Conservation (phyloP, 1,140 invertebrate species). For the Neodiprion virginianus region DNA sequence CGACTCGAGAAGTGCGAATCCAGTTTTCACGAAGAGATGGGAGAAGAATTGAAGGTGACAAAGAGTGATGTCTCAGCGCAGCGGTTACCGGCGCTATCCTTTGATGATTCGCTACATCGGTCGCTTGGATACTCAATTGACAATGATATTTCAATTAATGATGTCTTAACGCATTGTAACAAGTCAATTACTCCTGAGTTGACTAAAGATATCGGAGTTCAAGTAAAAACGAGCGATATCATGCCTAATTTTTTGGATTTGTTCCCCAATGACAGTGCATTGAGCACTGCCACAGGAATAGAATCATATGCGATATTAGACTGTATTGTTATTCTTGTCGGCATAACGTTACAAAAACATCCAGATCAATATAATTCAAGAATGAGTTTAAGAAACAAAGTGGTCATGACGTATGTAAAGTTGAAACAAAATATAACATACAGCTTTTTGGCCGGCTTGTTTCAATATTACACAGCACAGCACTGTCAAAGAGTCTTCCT, state of each 20-base stretch:
- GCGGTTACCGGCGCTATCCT: too few relatives aligned
- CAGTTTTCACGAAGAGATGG: neutral
- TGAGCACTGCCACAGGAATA: slow-evolving; percentile 1
- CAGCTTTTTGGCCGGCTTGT: slow-evolving; percentile 26
- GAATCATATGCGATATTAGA: neutral
- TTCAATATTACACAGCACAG: slow-evolving; percentile 18
- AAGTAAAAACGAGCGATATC: neutral
- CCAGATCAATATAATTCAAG: neutral
- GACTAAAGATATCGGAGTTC: neutral
- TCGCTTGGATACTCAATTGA: neutral
- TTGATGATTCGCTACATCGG: too few relatives aligned
- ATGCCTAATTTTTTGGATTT: neutral
- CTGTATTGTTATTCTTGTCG: neutral
- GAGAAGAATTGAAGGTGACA: neutral
- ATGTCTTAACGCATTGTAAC: neutral
- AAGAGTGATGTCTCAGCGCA: neutral
- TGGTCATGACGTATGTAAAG: slow-evolving; percentile 17
- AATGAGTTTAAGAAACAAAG: neutral
- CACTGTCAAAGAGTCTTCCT: slow-evolving; percentile 30
- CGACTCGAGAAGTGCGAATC: neutral
- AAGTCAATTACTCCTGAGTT: neutral
- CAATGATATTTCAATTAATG: neutral
- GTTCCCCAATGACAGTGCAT: neutral
- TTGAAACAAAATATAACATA: slow-evolving; percentile 34
- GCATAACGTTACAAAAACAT: neutral